Base-by-base conservation (phyloP, 2,797 vertebrate species). In the Tauraco hartlaubi region DNA sequence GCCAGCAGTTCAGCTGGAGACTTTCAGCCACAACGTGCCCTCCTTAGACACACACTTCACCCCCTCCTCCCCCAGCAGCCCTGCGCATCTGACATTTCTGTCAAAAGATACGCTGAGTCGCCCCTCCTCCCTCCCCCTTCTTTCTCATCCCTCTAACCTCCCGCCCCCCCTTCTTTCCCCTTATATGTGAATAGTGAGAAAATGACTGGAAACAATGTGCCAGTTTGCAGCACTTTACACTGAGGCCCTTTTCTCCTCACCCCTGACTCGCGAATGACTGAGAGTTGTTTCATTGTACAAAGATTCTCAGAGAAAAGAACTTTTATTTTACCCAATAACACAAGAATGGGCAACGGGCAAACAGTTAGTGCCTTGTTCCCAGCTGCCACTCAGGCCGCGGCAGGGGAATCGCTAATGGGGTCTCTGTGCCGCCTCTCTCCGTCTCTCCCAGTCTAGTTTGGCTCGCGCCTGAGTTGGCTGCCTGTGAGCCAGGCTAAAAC, bases 301-400 rank as follows among this genome's bases (percentile, higher is more conserved):
- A 95, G 94, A 96, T 96, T 96, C 96, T 94, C 94, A 90, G 90
- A 96, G 95, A 98, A 97, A 97, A 98, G 97, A 98, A 98, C 98
- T 98, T 98, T 98, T 98, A 97, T 98, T 98, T 98, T 97, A 94
- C 97, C 94, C 92, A 97, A 97, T 97, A 98, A 97, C 96, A 98
- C 97, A 98, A 97, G 97, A 98, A 97, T 94, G 94, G 96, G 96
- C 96, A 97, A 96, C 87, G 75, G 97, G 97, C 98, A 97, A 98
- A 99, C 98, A 99, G 98, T 98, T 97, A 97, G 97, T 37, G 97
- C 97, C 98, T 98, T 99, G 98, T 99, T 98, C 98, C 97, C 97
- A 94, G 97, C 98, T 98, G 98, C 98, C 98, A 98, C 98, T 98
- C 98, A 98, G 98, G 95, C 96, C 94, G 91, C 69, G 83, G 97